A percentile compares a stretch with the other conserved stretches of the same genome.
Evolutionary conservation across 2,888 invertebrate genomes (phyloP).

Genomic region (Volucella zonaria): DNA sequence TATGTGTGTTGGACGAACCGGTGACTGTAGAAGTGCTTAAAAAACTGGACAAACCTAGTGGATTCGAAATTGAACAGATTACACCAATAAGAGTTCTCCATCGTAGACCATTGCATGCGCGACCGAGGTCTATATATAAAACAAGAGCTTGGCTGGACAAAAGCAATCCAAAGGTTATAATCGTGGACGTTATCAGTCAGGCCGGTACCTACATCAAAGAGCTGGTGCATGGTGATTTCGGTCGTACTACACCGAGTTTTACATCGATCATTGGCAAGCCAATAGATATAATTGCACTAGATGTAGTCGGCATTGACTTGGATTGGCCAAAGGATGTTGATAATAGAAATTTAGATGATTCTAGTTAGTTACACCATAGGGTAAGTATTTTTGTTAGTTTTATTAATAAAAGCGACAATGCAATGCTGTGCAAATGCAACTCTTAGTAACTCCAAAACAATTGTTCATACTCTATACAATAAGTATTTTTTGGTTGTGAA

Average conservation of each 20-base stretch:
- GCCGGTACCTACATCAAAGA: conserved; percentile 99
- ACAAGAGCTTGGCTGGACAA: conserved; percentile 85
- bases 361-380: not conserved
- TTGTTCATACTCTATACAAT: not conserved
- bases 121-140: conserved; percentile 87
- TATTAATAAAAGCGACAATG: no score
- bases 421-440: no score
- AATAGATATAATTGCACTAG: conserved; percentile 95
- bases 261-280: conserved; percentile 86
- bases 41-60: conserved; percentile 81
- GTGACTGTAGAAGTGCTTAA: conserved; percentile 84
- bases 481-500: no score
- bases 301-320: conserved; percentile 91
- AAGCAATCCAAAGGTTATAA: conserved; percentile 83
- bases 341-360: conserved; percentile 73
- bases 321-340: conserved; percentile 86
- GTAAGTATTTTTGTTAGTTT: not conserved
- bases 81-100: conserved; percentile 96
- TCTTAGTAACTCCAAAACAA: no score
- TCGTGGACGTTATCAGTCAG: conserved; percentile 89
- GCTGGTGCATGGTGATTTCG: conserved; percentile 97
- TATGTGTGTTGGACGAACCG: conserved; percentile 85
- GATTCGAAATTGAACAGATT: conserved; percentile 88
- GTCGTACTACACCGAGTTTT: conserved; percentile 92
- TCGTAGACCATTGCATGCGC: conserved; percentile 88